Conservation (phyloP, 1,140 invertebrate species). For the Lamellibrachia luymesi region DNA sequence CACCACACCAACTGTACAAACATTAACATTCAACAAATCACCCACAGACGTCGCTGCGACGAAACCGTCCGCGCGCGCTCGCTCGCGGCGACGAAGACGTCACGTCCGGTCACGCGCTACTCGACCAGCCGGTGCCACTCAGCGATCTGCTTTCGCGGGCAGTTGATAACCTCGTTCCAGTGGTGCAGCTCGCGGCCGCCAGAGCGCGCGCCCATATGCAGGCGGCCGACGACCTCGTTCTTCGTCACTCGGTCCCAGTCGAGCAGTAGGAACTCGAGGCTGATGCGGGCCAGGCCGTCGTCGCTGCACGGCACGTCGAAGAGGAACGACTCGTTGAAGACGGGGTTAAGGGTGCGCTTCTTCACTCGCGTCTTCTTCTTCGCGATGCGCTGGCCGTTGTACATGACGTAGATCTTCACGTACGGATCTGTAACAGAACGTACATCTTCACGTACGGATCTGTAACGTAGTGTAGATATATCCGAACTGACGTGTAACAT, state of each 20-base stretch:
- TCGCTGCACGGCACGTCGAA: slow-evolving; percentile 70
- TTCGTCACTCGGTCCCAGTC: slow-evolving; percentile 98
- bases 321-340: slow-evolving; percentile 94
- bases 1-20: background rate
- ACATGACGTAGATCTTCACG: slow-evolving; percentile 95
- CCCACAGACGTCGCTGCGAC: background rate
- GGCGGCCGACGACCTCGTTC: slow-evolving; percentile 93
- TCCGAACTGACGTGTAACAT: no score
- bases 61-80: background rate
- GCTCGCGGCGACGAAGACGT: background rate
- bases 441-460: background rate
- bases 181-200: slow-evolving; percentile 81
- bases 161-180: slow-evolving; percentile 94
- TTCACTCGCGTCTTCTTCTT: slow-evolving; percentile 99
- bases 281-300: slow-evolving; percentile 78
- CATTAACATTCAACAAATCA: background rate
- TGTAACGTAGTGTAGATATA: no score
- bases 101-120: slow-evolving; percentile 56
- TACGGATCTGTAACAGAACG: slow-evolving; percentile 65
- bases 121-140: slow-evolving; percentile 97
- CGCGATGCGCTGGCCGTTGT: slow-evolving; percentile 93
- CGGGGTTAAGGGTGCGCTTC: slow-evolving; percentile 93
- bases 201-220: slow-evolving; percentile 79
- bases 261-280: slow-evolving; percentile 87
- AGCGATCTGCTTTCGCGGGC: slow-evolving; percentile 93